These are phyloP conservation scores for Hecatera dysodea DNA, from an alignment of 2,888 invertebrate species.

Conservation along the genomic window DNA sequence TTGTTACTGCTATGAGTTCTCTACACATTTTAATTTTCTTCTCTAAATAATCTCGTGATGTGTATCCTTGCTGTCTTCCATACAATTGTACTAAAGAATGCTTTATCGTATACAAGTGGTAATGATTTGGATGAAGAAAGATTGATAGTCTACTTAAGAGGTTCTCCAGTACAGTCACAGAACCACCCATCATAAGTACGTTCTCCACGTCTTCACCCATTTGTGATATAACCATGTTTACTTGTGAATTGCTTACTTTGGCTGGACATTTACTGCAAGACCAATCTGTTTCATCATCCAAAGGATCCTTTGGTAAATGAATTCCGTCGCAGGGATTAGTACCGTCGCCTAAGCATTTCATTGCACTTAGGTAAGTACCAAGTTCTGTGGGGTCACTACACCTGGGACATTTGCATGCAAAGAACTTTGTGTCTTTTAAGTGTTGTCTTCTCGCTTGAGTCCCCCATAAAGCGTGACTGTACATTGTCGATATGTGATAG, in stretches of 20 bases:
- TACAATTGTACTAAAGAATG: conserved; percentile 96
- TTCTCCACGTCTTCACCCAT: conserved; percentile 95
- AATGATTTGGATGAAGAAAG: conserved; percentile 96
- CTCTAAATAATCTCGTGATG: conserved; percentile 91
- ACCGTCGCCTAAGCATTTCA: conserved; percentile 92
- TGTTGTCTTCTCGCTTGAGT: conserved; percentile 95
- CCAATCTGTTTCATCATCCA: conserved; percentile 94
- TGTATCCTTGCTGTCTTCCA: conserved; percentile 92
- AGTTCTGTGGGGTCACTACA: conserved; percentile 96
- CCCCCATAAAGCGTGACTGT: conserved; percentile 97
- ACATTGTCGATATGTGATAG: conserved; percentile 95
- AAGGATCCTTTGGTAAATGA: conserved; percentile 93
- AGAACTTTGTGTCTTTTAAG: conserved; percentile 94
- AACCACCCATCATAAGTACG: conserved; percentile 91
- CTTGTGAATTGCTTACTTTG: conserved; percentile 92
- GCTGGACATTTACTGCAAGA: conserved; percentile 93
- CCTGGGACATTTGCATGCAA: conserved; percentile 93
- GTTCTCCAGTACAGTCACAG: conserved; percentile 91
- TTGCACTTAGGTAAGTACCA: conserved; percentile 93
- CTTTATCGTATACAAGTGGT: conserved; percentile 95
- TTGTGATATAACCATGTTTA: conserved; percentile 92
- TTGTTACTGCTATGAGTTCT: conserved; percentile 92
- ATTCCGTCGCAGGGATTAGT: conserved; percentile 92
- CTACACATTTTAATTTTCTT: conserved; percentile 93
- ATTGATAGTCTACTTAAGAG: conserved; percentile 93